Evolutionary conservation across 2,888 invertebrate species (phyloP), one percentile per base, ranked within the genome.

Genomic region (Rhamphomyia laevipes): DNA sequence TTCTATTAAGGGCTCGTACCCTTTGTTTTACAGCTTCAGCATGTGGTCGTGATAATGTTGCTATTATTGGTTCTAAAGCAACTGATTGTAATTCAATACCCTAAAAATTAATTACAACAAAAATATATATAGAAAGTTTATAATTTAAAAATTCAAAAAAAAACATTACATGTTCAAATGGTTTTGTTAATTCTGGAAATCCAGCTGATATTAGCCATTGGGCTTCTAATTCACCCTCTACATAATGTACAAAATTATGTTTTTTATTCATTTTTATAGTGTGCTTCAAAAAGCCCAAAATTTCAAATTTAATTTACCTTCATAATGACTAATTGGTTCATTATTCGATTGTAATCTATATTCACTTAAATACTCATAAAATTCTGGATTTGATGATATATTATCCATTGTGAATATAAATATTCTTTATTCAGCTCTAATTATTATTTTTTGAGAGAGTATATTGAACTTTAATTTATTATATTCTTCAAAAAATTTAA

Each of bases 21-120:
- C 86, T 73, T 53, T 81, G 77, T 59, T 80, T 76, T 33, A 87
- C 81, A 27, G 83, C 84, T 60, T 82, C 80, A 1, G 83, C 85
- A 70, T 86, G 82, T 43, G 76, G 81, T 56, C 75, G 74, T 2
- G 80, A 78, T 47, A 80, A 67, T 51, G 77, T 64, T 52, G 76
- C 70, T 57, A 77, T 57, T 49, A 74, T 71, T 47, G 74, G 69
- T 56, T 76, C 74, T 58, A 80, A 68, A 59, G 78, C 75, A 3
- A 74, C 72, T 33, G 76, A 74, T 16, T 73, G 71, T 38, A 80
- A 71, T 60, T 78, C 78, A 31, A 70, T 64, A 13, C 74, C 74
- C 63, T 72, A 45, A 11, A 49, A 53, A 35, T 23, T 21, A 17
- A 44, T 45, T 18, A 17, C 12, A 35, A 17, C 38, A 46, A 27